Conservation (phyloP, 1,140 invertebrate genomes). For the Tetragnatha versicolor region DNA sequence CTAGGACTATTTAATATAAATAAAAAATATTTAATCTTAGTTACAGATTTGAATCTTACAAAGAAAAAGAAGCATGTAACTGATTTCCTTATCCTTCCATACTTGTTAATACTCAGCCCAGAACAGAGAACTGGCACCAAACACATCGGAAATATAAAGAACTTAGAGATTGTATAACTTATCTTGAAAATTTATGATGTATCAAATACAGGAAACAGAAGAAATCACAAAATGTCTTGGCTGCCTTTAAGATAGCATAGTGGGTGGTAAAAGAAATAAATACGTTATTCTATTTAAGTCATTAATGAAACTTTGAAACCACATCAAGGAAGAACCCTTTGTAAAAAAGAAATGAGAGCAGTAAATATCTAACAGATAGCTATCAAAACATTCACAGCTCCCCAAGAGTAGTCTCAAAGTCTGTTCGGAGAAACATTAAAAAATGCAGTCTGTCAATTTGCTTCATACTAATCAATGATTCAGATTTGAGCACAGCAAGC, state of each 20-base stretch:
- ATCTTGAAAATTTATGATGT: constrained; percentile 1
- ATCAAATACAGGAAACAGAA: constrained; percentile 4
- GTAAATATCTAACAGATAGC: neutral
- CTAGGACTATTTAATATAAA: constrained; percentile 21
- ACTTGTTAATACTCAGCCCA: constrained; percentile 33
- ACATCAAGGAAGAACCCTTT: neutral
- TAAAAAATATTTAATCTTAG: constrained; percentile 55
- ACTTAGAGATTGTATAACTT: constrained; percentile 30
- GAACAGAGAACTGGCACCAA: constrained; percentile 47
- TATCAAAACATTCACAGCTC: constrained; percentile 3
- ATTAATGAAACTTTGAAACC: constrained; percentile 9
- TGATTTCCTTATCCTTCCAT: constrained; percentile 33
- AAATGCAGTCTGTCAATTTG: constrained; percentile 7
- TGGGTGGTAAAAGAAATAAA: neutral
- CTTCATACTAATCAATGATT: constrained; percentile 22
- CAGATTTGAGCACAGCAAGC: constrained; percentile 48
- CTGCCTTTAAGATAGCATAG: constrained; percentile 8
- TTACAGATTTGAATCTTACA: constrained; percentile 50
- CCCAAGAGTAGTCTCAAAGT: constrained; percentile 31
- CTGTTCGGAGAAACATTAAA: constrained; percentile 20
- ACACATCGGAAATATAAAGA: constrained; percentile 14
- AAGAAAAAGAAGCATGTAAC: constrained; percentile 28
- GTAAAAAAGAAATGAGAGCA: neutral
- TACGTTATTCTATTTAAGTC: neutral
- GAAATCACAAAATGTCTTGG: neutral